Evolutionary conservation across 2,888 invertebrate genomes (phyloP), one percentile per base, ranked within the genome.

Genomic region (Drosophila pseudotalamancana): DNA sequence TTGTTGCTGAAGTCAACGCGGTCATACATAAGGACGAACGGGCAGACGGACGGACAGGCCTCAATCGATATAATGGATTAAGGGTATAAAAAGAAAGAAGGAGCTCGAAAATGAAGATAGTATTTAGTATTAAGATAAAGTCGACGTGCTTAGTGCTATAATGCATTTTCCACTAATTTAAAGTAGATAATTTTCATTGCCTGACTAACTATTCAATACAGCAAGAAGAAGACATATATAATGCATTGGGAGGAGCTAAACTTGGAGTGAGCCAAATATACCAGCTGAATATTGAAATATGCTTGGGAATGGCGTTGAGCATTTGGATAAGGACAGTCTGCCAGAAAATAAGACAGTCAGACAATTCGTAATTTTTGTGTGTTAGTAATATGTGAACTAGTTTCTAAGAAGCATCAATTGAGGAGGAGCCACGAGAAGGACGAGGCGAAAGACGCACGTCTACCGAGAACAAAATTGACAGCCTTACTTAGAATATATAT

Each of bases 181-280:
- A 77, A 72, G 67, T 59, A 57, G 60, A 67, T 83, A 51, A 49
- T 78, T 76, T 71, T 57, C 76, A 83, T 74, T 73, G 63, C 68
- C 64, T 55, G 54, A 39, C 77, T 72, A 72, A 67, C 62, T 77
- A 69, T 82, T 74, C 76, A 73, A 76, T 77, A 25, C 37, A 53
- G 16, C 39, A 50, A 12, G 11, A 50, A n/a, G 14, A n/a, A 29
- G 8, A 29, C n/a, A n/a, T 9, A 31, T n/a, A 21, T 1, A n/a
- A 4, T 1, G 2, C 5, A 2, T 12, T 5, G 16, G 27, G 19
- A n/a, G 9, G n/a, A 9, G n/a, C 2, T 34, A 16, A 16, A 16
- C 46, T 11, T 12, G n/a, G 35, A n/a, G 23, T 25, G 18, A 32
- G 37, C 34, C 8, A 31, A 27, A 14, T 19, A 8, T 31, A 29